Conservation (phyloP, 2,113 vertebrate species). For the Mesembrinibis cayennensis region DNA sequence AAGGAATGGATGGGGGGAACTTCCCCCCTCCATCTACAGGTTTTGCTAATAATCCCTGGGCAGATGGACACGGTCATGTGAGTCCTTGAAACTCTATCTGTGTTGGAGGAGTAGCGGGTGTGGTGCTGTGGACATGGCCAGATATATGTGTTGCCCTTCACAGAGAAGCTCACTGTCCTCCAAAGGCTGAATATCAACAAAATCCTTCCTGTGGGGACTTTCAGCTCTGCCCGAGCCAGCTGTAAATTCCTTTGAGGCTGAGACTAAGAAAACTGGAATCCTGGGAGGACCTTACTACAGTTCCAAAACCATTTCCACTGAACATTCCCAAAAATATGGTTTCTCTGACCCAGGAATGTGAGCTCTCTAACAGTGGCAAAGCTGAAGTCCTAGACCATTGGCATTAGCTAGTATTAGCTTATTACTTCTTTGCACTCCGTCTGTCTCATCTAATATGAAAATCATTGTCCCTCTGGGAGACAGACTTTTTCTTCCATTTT, state of each 20-base stretch:
- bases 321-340: constrained; percentile 26
- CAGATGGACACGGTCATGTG: background rate
- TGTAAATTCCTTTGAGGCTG: constrained; percentile 42
- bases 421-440: background rate
- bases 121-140: background rate
- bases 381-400: background rate
- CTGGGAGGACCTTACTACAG: constrained; percentile 50
- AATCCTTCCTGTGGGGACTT: constrained; percentile 47
- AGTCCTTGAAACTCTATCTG: constrained; percentile 1
- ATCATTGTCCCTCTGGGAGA: background rate
- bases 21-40: background rate
- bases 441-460: background rate
- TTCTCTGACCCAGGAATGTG: constrained; percentile 28
- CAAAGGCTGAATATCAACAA: constrained; percentile 44
- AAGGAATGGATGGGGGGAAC: background rate
- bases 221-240: constrained; percentile 17
- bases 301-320: constrained; percentile 35
- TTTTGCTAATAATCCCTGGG: constrained; percentile 1
- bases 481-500: background rate
- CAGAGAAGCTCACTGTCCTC: constrained; percentile 30
- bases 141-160: background rate
- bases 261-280: constrained; percentile 67
- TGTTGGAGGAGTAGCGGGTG: background rate
- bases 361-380: constrained; percentile 34
- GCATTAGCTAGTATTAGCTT: constrained; percentile 11